A percentile compares a stretch with the other conserved stretches of the same genome.
phyloP scores from a whole-genome alignment of 2,797 vertebrate genomes.

The Manis pentadactyla region DNA sequence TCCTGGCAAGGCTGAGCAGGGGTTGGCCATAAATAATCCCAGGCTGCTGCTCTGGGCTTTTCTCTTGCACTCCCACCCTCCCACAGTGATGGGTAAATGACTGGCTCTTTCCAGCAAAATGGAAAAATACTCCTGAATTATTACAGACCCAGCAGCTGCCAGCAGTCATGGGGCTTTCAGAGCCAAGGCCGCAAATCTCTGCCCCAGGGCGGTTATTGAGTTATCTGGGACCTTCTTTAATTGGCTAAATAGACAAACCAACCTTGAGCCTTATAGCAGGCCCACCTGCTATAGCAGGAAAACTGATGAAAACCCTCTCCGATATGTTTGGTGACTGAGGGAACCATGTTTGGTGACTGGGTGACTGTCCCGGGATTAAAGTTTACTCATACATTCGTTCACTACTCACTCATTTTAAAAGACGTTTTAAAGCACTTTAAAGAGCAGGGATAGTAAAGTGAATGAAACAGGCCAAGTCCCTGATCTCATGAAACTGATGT shows the following conservation, averaged over 20 bases:
- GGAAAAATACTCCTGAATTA: neutral
- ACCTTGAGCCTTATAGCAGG: neutral
- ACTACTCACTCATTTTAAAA: too few species aligned
- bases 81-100: too few species aligned
- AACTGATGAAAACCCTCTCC: neutral
- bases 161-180: neutral
- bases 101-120: neutral
- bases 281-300: too few species aligned
- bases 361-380: neutral
- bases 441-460: neutral
- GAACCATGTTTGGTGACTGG: neutral
- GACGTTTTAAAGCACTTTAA: neutral
- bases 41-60: neutral
- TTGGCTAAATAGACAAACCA: neutral
- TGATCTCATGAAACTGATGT: neutral
- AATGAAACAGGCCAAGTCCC: neutral
- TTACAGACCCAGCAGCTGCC: neutral
- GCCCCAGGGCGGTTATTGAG: neutral
- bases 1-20: neutral
- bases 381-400: neutral
- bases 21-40: neutral
- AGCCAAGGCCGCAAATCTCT: neutral
- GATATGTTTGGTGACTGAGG: neutral
- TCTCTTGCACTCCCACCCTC: neutral
- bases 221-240: neutral